phyloP scores from a whole-genome alignment of 2,888 invertebrate genomes.

The Pyrochroa serraticornis region DNA sequence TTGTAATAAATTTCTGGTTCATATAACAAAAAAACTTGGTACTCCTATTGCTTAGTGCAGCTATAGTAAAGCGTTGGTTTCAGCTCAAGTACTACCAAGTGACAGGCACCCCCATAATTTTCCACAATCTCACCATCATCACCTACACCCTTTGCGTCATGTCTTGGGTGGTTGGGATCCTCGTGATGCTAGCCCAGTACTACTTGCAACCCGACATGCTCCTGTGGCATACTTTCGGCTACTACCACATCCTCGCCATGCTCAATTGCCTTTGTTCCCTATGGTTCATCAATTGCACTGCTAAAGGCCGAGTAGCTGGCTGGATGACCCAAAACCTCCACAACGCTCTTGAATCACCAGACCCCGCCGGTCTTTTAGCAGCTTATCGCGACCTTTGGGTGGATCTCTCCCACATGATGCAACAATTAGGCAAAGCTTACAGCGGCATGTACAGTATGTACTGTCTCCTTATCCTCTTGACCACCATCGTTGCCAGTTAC shows the following conservation, averaged over 20 bases:
- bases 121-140: conserved; percentile 67
- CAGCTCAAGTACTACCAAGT: conserved; percentile 67
- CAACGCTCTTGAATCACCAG: conserved; percentile 66
- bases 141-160: conserved; percentile 71
- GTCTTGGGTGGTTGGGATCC: conserved; percentile 70
- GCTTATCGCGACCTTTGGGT: conserved; percentile 69
- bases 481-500: conserved; percentile 74
- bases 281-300: conserved; percentile 63
- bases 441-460: conserved; percentile 80
- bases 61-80: conserved; percentile 49
- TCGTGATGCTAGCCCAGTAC: conserved; percentile 71
- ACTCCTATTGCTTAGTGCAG: background rate
- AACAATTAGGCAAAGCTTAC: conserved; percentile 75
- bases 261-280: conserved; percentile 73
- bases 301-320: conserved; percentile 60
- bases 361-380: conserved; percentile 69
- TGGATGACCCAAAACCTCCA: conserved; percentile 70
- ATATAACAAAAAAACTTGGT: too few relatives aligned
- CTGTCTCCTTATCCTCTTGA: conserved; percentile 74
- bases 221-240: conserved; percentile 75
- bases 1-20: too few relatives aligned
- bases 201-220: conserved; percentile 75
- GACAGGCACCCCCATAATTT: conserved; percentile 69
- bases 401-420: conserved; percentile 79
- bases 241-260: conserved; percentile 77